phyloP scores from a whole-genome alignment of 1,140 invertebrate species.

The Epicauta chinensis region DNA sequence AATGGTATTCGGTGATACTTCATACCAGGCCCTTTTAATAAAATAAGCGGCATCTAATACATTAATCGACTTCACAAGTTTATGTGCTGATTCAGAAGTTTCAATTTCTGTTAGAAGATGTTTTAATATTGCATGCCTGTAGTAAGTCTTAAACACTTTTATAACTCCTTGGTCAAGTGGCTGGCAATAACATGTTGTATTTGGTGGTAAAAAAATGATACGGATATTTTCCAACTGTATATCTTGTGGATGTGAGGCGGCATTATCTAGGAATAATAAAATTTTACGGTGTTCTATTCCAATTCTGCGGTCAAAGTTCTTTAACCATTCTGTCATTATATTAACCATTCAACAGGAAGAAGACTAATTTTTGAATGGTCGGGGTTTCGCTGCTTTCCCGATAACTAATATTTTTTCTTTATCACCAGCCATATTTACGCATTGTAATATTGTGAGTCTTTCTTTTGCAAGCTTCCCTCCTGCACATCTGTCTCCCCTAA shows the following conservation, averaged over 20 bases:
- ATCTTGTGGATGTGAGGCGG: constrained; percentile 13
- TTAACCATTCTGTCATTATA: constrained; percentile 30
- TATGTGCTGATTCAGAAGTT: too few relatives aligned
- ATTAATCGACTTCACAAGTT: too few relatives aligned
- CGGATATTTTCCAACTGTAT: constrained; percentile 6
- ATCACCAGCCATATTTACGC: not conserved
- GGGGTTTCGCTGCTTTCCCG: too few relatives aligned
- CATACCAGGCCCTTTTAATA: too few relatives aligned
- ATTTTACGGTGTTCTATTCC: constrained; percentile 40
- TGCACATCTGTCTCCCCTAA: constrained; percentile 2
- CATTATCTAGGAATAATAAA: constrained; percentile 26
- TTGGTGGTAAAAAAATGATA: constrained; percentile 12
- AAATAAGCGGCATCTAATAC: too few relatives aligned
- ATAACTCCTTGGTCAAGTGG: constrained; percentile 22
- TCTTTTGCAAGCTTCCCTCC: not conserved
- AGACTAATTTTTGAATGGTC: too few relatives aligned
- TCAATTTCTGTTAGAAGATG: too few relatives aligned
- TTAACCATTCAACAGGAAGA: too few relatives aligned
- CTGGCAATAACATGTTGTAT: constrained; percentile 17
- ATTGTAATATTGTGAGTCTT: not conserved
- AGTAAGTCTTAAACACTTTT: constrained; percentile 16
- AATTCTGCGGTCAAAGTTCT: constrained; percentile 35
- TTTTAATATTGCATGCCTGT: constrained; percentile 12
- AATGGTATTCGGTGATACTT: too few relatives aligned
- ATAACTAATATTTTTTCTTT: not conserved